Percentiles rank a stretch among this genome's conserved stretches.
Conservation (phyloP, 2,113 vertebrate species). For the Oncorhynchus mykiss region DNA sequence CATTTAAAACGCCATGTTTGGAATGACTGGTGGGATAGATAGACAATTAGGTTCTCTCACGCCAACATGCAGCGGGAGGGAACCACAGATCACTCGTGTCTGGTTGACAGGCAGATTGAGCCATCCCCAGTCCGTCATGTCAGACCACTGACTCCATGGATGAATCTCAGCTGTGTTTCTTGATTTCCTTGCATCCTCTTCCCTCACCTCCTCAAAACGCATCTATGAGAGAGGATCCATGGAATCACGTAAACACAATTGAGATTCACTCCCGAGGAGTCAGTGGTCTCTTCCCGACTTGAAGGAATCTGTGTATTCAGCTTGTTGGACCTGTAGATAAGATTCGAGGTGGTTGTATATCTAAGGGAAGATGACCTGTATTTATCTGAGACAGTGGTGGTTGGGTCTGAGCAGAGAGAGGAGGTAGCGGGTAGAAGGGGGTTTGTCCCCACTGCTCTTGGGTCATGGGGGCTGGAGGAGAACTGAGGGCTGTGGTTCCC, state of each 20-base stretch:
- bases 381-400: slow-evolving; percentile 12
- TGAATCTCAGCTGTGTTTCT: no score
- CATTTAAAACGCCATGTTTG: slow-evolving; percentile 48
- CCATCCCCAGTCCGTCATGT: slow-evolving; percentile 27
- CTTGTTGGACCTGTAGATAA: not conserved
- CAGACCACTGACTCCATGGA: slow-evolving; percentile 4
- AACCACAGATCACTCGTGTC: slow-evolving; percentile 37
- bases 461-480: slow-evolving; percentile 36
- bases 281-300: not conserved
- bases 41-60: slow-evolving; percentile 52
- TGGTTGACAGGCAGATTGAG: slow-evolving; percentile 47
- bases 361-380: slow-evolving; percentile 19
- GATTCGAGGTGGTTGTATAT: not conserved
- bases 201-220: no score
- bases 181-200: no score
- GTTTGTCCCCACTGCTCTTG: slow-evolving; percentile 36
- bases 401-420: not conserved
- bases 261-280: no score
- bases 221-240: no score
- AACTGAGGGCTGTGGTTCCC: slow-evolving; percentile 62
- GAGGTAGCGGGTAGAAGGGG: slow-evolving; percentile 13
- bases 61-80: slow-evolving; percentile 20
- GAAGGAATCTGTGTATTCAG: slow-evolving; percentile 12
- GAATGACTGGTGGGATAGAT: slow-evolving; percentile 66
- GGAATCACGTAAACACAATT: no score